Evolutionary conservation across 2,113 vertebrate species (phyloP).

Genomic region (Salvelinus sp.): DNA sequence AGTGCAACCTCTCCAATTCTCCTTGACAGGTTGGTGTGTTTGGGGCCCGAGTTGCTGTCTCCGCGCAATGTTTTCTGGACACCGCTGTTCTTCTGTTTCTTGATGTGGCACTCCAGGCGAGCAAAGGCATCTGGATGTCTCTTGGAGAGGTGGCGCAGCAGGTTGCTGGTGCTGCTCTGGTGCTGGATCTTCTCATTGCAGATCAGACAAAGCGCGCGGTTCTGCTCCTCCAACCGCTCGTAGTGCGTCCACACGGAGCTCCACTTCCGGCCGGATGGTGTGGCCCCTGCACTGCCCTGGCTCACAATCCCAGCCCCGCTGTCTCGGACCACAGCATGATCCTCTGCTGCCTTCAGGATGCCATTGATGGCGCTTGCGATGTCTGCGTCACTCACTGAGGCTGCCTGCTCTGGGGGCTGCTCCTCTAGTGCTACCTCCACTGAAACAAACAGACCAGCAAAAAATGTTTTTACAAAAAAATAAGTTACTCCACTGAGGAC

Average conservation of each 20-base stretch:
- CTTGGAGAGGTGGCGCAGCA: conserved; percentile 66
- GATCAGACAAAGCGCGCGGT: conserved; percentile 56
- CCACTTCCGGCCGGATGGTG: conserved; percentile 26
- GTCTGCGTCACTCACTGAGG: conserved; percentile 29
- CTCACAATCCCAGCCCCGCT: neutral
- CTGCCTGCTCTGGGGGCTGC: conserved; percentile 11
- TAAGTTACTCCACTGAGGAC: too few relatives aligned
- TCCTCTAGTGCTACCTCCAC: conserved; percentile 46
- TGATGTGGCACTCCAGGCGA: conserved; percentile 14
- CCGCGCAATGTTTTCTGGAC: neutral
- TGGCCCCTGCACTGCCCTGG: neutral
- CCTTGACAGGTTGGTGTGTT: neutral
- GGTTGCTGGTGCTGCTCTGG: conserved; percentile 62
- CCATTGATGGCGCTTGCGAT: conserved; percentile 33
- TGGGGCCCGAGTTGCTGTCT: neutral
- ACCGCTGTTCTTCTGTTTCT: conserved; percentile 6
- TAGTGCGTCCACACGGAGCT: conserved; percentile 69
- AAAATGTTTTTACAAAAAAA: too few relatives aligned
- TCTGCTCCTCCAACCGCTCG: conserved; percentile 50
- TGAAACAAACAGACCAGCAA: conserved; percentile 18
- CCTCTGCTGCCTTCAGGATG: conserved; percentile 32
- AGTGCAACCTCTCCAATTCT: neutral
- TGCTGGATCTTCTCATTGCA: conserved; percentile 68
- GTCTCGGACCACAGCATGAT: conserved; percentile 20
- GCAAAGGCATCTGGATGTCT: conserved; percentile 60